phyloP scores from a whole-genome alignment of 2,888 invertebrate species.

The Dynastes hyllus region DNA sequence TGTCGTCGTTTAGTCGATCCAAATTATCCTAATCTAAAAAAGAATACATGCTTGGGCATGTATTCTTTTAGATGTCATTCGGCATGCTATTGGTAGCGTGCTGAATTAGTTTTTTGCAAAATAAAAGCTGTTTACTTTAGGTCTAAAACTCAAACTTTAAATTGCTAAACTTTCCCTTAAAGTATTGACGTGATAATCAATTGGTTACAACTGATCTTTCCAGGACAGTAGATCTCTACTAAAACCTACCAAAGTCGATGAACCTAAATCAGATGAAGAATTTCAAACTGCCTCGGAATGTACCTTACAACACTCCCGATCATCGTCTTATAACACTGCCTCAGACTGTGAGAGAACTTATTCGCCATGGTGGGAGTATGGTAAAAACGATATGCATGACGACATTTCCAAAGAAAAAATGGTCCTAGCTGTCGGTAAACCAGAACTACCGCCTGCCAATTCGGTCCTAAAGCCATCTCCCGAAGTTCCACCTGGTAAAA shows the following conservation, averaged over 20 bases:
- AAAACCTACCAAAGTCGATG: slow-evolving; percentile 68
- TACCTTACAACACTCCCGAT: slow-evolving; percentile 79
- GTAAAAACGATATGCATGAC: slow-evolving; percentile 69
- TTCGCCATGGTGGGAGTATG: slow-evolving; percentile 75
- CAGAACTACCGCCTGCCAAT: slow-evolving; percentile 66
- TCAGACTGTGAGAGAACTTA: slow-evolving; percentile 77
- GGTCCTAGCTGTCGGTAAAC: slow-evolving; percentile 70
- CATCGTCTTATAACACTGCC: slow-evolving; percentile 81
- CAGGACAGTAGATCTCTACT: slow-evolving; percentile 61
- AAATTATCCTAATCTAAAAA: background rate
- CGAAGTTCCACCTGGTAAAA: slow-evolving; percentile 71
- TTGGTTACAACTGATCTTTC: slow-evolving; percentile 25
- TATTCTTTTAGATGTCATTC: too few relatives aligned
- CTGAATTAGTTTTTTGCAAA: too few relatives aligned
- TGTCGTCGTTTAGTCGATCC: background rate
- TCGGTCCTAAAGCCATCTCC: slow-evolving; percentile 68
- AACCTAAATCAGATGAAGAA: slow-evolving; percentile 75
- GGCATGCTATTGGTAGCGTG: too few relatives aligned
- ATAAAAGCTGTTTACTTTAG: too few relatives aligned
- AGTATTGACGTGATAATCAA: too few relatives aligned
- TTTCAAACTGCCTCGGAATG: slow-evolving; percentile 82
- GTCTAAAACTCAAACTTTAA: too few relatives aligned
- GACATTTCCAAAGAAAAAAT: slow-evolving; percentile 69
- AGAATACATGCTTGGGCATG: too few relatives aligned
- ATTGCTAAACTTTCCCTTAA: too few relatives aligned